Evolutionary conservation across 2,888 invertebrate species (phyloP), one percentile per base, ranked within the genome.

Genomic region (Melanophora roralis): DNA sequence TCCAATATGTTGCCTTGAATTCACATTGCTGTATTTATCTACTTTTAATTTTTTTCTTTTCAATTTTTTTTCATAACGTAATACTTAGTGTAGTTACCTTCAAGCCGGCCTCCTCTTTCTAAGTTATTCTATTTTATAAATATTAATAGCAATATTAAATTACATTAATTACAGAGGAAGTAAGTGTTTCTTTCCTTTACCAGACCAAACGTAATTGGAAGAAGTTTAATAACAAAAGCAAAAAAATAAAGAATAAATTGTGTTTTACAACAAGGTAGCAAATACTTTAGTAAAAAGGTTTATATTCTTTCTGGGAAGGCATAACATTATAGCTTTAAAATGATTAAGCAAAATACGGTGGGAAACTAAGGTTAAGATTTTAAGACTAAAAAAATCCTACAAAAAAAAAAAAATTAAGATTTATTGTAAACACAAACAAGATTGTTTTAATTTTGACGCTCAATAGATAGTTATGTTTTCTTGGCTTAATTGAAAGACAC

Each of bases 141-240:
- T 62, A 62, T 32, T 49, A 49, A 64, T 49, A 9, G 47, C 32
- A 21, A 65, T 59, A 65, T 65, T 59, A 14, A 36, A 64, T 65
- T 62, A 62, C 64, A 57, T 64, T 47, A 57, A 64, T 32, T 16
- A 38, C 27, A 74, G 14, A 57, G 73, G 65, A 65, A 74, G 57
- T 49, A 38, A 74, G 65, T 57, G 51, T 65, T 74, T 65, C 38
- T 51, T 32, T 34, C 21, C 49, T 74, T 74, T 65, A 32, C 49
- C 57, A 57, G 40, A 59, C 36, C 55, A 45, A 73, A 60, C 23
- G 51, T 16, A 60, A 60, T 49, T 51, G 43, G 32, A 71, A 71
- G 36, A 69, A 32, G 16, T 36, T 38, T 47, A 38, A 9, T 8
- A 23, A 43, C 6, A 43, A 16, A 16, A 43, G 16, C 8, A 19